These are phyloP conservation scores for Anthoptus insignis DNA, from an alignment of 2,888 invertebrate species.

Conservation along the genomic window DNA sequence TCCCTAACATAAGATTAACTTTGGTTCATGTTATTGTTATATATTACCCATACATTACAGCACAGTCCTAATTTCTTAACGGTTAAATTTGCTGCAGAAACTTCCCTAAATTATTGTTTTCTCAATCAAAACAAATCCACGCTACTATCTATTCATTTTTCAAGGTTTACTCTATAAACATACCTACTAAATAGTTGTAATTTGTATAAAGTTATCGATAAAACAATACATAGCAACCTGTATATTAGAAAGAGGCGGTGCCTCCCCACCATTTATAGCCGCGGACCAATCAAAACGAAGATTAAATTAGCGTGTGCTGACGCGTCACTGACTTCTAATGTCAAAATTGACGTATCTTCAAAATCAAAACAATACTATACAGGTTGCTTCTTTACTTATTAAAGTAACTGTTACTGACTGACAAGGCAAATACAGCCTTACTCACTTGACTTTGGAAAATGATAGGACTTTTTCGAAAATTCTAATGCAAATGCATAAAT, in stretches of 20 bases:
- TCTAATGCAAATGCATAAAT: too few species aligned
- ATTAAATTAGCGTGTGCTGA: constrained; percentile 75
- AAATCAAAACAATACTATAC: constrained; percentile 65
- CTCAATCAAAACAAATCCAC: constrained; percentile 12
- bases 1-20: too few species aligned
- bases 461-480: too few species aligned
- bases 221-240: constrained; percentile 60
- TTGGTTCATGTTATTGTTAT: too few species aligned
- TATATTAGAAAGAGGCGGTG: constrained; percentile 59
- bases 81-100: too few species aligned
- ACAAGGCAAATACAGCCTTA: too few species aligned
- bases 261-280: constrained; percentile 47
- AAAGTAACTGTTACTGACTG: too few species aligned
- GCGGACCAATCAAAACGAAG: constrained; percentile 61
- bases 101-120: too few species aligned
- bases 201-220: constrained; percentile 55
- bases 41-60: too few species aligned
- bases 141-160: background rate
- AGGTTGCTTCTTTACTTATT: constrained; percentile 52
- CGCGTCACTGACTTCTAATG: constrained; percentile 67
- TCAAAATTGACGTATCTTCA: constrained; percentile 73
- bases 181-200: constrained; percentile 8
- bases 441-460: too few species aligned
- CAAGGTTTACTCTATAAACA: constrained; percentile 19
- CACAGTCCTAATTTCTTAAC: too few species aligned